phyloP scores from a whole-genome alignment of 1,140 invertebrate genomes.

The Bombus fervidus region DNA sequence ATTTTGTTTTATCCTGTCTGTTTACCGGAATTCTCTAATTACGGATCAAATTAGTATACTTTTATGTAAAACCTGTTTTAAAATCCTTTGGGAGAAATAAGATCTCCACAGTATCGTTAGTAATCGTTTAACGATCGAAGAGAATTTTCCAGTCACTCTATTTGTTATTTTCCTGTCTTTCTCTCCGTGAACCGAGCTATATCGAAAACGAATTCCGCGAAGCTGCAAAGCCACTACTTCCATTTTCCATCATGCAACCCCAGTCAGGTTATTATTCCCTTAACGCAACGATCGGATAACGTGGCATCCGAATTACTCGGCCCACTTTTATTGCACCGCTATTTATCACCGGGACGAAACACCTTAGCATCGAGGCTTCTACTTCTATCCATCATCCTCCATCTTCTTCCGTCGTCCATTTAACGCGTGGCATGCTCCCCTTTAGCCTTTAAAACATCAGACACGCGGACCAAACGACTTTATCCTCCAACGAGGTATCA shows the following conservation, averaged over 20 bases:
- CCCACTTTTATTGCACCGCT: constrained; percentile 32
- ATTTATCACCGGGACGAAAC: constrained; percentile 34
- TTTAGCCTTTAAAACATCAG: neutral
- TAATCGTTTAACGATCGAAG: neutral
- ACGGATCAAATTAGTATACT: no score
- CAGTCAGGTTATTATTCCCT: neutral
- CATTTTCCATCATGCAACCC: neutral
- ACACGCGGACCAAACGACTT: neutral
- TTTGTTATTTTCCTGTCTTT: neutral
- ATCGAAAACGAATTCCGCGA: neutral
- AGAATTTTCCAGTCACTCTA: neutral
- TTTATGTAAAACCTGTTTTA: no score
- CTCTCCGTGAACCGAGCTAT: neutral
- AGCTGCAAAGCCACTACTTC: neutral
- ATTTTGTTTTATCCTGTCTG: neutral
- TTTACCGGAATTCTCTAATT: no score
- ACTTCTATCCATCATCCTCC: constrained; percentile 38
- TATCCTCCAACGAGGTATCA: neutral
- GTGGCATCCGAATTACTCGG: neutral
- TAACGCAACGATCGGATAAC: constrained; percentile 11
- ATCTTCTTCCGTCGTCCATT: constrained; percentile 35
- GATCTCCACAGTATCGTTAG: neutral
- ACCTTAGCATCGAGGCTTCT: neutral
- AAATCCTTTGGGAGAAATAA: no score
- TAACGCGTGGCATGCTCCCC: neutral